These are phyloP conservation scores for Schizothorax lantsangensis DNA, from an alignment of 2,797 vertebrate species.

Conservation along the genomic window DNA sequence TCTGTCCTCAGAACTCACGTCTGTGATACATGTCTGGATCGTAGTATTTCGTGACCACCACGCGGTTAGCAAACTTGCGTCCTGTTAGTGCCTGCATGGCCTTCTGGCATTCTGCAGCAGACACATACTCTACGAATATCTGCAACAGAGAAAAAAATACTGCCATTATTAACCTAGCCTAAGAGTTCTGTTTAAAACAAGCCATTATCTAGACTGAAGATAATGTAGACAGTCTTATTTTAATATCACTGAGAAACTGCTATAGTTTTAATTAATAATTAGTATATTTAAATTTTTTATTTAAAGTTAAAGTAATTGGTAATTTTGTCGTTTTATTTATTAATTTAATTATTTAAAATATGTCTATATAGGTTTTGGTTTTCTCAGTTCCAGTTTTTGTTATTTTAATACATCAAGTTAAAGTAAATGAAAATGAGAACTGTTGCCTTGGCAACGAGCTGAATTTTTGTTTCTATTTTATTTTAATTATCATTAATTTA, in stretches of 20 bases:
- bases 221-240: background rate
- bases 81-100: slow-evolving; percentile 83
- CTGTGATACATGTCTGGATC: slow-evolving; percentile 81
- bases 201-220: background rate
- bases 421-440: background rate
- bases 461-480: background rate
- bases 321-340: background rate
- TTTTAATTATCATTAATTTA: too few species aligned
- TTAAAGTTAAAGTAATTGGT: background rate
- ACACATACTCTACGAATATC: slow-evolving; percentile 83
- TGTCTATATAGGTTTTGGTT: background rate
- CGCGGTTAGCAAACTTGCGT: slow-evolving; percentile 82
- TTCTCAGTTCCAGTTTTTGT: background rate
- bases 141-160: slow-evolving; percentile 57
- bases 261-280: background rate
- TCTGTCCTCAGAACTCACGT: slow-evolving; percentile 77
- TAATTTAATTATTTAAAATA: background rate
- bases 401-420: background rate
- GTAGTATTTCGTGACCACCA: slow-evolving; percentile 84
- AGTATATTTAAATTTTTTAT: too few species aligned
- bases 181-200: too few species aligned
- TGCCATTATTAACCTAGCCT: background rate
- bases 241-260: background rate
- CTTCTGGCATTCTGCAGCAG: slow-evolving; percentile 80
- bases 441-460: background rate